Conservation (phyloP, 1,140 invertebrate genomes). For the Pseudomyrmex concolor region DNA sequence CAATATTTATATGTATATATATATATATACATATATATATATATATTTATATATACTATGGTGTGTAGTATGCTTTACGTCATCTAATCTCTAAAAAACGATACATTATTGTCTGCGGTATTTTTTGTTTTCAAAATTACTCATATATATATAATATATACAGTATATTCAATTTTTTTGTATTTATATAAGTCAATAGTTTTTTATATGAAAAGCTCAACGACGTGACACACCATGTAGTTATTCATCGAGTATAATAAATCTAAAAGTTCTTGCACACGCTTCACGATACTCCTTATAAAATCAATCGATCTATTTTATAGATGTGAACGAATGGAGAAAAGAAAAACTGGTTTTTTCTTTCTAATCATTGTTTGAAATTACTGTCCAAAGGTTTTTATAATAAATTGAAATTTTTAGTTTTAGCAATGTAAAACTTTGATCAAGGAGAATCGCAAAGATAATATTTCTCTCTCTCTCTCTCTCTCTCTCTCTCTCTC, state of each 20-base stretch:
- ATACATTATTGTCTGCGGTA: constrained; percentile 84
- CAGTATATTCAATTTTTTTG: constrained; percentile 52
- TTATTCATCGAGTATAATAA: constrained; percentile 74
- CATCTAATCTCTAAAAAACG: constrained; percentile 80
- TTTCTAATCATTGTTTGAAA: neutral
- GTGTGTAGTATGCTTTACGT: constrained; percentile 75
- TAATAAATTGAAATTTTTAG: constrained; percentile 33
- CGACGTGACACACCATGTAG: constrained; percentile 77
- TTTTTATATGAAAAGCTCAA: constrained; percentile 81
- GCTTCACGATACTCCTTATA: constrained; percentile 56
- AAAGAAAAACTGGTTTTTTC: neutral
- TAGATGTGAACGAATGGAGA: neutral
- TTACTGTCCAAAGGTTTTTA: neutral
- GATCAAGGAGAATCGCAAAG: constrained; percentile 56
- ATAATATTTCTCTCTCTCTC: constrained; percentile 12
- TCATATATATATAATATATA: constrained; percentile 73
- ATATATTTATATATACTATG: constrained; percentile 63
- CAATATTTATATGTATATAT: constrained; percentile 59
- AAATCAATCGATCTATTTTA: constrained; percentile 21
- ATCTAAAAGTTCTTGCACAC: constrained; percentile 54
- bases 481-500: too few relatives aligned
- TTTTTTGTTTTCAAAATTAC: constrained; percentile 74
- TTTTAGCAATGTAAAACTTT: neutral
- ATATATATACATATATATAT: constrained; percentile 61
- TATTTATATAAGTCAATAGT: constrained; percentile 75